A percentile compares a stretch with the other conserved stretches of the same genome.
These are phyloP conservation scores for Myripristis jacobus DNA, from an alignment of 2,797 vertebrate genomes.

Conservation along the genomic window DNA sequence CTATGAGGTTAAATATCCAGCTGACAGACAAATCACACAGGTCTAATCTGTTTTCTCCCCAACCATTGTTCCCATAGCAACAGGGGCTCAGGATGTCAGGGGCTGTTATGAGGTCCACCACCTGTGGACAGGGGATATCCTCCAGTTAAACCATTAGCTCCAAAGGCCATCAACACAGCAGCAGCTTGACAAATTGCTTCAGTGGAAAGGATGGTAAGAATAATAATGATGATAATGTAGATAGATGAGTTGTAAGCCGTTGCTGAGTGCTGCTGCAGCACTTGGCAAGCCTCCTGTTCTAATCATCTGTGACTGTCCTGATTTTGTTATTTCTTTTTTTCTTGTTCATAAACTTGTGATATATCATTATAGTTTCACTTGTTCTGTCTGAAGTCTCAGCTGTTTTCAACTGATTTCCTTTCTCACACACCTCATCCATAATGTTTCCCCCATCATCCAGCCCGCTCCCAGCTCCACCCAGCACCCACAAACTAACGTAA, in stretches of 20 bases:
- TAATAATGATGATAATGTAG: slow-evolving; percentile 27
- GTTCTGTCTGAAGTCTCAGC: neutral
- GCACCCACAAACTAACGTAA: neutral
- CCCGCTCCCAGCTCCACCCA: too few species aligned
- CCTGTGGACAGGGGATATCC: slow-evolving; percentile 56
- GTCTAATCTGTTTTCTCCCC: slow-evolving; percentile 39
- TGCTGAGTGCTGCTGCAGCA: too few species aligned
- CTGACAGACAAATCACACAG: slow-evolving; percentile 55
- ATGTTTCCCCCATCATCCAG: too few species aligned
- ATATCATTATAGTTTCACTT: neutral
- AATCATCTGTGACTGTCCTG: neutral
- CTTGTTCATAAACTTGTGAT: neutral
- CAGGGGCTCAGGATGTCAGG: slow-evolving; percentile 46
- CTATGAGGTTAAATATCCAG: slow-evolving; percentile 41
- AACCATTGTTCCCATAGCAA: slow-evolving; percentile 55
- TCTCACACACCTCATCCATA: neutral
- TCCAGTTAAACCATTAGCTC: slow-evolving; percentile 58
- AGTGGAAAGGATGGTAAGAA: slow-evolving; percentile 24
- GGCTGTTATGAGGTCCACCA: slow-evolving; percentile 57
- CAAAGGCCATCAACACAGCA: slow-evolving; percentile 49
- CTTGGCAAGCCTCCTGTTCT: neutral
- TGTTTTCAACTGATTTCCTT: neutral
- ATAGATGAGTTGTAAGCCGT: slow-evolving; percentile 2
- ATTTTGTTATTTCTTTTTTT: neutral
- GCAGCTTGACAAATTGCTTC: slow-evolving; percentile 27